A percentile compares a stretch with the other conserved stretches of the same genome.
These are phyloP conservation scores for Apeltes quadracus DNA, from an alignment of 2,113 vertebrate genomes.

Conservation along the genomic window DNA sequence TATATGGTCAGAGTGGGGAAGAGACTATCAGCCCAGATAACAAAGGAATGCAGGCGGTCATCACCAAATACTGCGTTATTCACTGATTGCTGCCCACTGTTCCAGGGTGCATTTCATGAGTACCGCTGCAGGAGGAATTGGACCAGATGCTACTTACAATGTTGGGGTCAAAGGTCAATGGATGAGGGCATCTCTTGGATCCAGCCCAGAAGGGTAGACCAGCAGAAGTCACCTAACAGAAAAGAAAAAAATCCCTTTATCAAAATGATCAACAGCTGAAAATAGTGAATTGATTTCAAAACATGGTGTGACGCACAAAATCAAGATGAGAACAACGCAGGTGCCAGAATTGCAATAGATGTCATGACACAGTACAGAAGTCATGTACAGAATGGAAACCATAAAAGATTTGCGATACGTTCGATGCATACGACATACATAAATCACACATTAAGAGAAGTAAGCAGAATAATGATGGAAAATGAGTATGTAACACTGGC, in stretches of 20 bases:
- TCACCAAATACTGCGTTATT: constrained; percentile 36
- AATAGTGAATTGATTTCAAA: not conserved
- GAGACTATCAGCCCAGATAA: constrained; percentile 63
- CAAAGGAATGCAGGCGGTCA: constrained; percentile 48
- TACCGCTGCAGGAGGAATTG: constrained; percentile 16
- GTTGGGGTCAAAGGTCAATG: constrained; percentile 79
- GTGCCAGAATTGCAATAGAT: no score
- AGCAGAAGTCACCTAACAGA: constrained; percentile 74
- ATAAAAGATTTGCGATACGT: no score
- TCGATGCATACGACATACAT: no score
- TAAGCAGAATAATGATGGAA: no score
- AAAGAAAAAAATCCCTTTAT: constrained; percentile 27
- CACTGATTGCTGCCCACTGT: constrained; percentile 14
- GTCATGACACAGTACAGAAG: no score
- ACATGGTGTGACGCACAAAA: no score
- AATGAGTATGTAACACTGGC: no score
- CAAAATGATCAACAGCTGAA: constrained; percentile 2
- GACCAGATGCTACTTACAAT: constrained; percentile 77
- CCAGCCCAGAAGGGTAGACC: constrained; percentile 85
- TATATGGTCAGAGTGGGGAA: constrained; percentile 35
- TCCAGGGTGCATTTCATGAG: constrained; percentile 14
- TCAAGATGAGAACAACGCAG: no score
- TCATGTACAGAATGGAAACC: no score
- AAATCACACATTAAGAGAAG: no score
- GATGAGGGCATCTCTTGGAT: constrained; percentile 83